Percentiles rank a stretch among this genome's conserved stretches.
These are phyloP conservation scores for Vulpes ferrilata DNA, from an alignment of 2,113 vertebrate species.

Conservation along the genomic window DNA sequence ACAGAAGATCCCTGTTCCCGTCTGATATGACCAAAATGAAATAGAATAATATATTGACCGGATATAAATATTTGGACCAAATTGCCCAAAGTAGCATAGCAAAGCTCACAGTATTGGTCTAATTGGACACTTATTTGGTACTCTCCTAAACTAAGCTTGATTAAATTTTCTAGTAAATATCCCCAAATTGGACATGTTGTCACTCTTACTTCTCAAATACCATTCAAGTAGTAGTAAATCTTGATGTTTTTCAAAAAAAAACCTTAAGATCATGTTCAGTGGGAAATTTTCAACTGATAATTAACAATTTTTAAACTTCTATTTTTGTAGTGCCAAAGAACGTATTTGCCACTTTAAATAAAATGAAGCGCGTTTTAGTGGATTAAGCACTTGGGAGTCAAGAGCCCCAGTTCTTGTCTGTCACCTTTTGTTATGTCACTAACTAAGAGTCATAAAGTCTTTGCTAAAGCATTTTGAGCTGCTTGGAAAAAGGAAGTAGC, in stretches of 20 bases:
- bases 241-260: constrained; percentile 64
- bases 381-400: not conserved
- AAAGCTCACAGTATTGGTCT: constrained; percentile 80
- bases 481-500: not conserved
- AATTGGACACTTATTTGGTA: constrained; percentile 69
- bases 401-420: not conserved
- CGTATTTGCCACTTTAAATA: not conserved
- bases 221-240: constrained; percentile 61
- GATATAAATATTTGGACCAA: constrained; percentile 64
- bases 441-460: not conserved
- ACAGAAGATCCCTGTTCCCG: constrained; percentile 89
- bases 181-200: constrained; percentile 49
- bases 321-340: constrained; percentile 1
- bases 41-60: constrained; percentile 47
- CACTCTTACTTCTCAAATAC: constrained; percentile 79
- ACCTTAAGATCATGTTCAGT: constrained; percentile 52
- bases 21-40: constrained; percentile 81
- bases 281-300: not conserved
- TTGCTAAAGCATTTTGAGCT: constrained; percentile 3
- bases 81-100: constrained; percentile 30
- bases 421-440: not conserved
- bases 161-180: constrained; percentile 25
- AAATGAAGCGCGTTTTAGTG: constrained; percentile 23
- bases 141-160: not conserved
- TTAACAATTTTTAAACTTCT: constrained; percentile 58